These are phyloP conservation scores for Cotesia glomerata DNA, from an alignment of 1,140 invertebrate species.

Conservation along the genomic window DNA sequence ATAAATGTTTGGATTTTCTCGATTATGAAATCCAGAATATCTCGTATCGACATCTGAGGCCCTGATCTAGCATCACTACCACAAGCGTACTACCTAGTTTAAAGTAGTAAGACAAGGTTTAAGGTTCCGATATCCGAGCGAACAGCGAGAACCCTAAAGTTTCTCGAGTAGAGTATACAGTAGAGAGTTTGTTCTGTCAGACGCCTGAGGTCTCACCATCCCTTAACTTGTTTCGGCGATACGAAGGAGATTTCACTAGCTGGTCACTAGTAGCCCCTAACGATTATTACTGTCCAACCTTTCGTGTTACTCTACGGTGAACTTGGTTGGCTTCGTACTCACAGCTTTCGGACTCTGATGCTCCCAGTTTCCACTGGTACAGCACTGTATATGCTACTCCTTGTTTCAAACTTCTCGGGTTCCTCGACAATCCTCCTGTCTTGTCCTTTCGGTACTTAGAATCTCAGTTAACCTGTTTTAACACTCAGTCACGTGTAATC, in stretches of 20 bases:
- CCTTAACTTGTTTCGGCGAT: slow-evolving; percentile 25
- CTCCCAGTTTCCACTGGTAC: background rate
- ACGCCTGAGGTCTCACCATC: background rate
- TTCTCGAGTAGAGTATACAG: too few species aligned
- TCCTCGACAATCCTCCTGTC: slow-evolving; percentile 9
- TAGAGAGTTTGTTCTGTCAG: slow-evolving; percentile 13
- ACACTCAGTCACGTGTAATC: slow-evolving; percentile 18
- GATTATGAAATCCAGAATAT: background rate
- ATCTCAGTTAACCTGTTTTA: slow-evolving; percentile 1
- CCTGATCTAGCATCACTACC: background rate
- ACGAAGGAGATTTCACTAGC: slow-evolving; percentile 36
- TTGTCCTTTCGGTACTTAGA: background rate
- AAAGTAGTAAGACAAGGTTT: background rate
- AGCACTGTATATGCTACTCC: background rate
- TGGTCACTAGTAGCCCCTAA: slow-evolving; percentile 34
- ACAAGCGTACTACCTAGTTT: background rate
- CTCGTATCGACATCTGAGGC: slow-evolving; percentile 14
- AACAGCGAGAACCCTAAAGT: background rate
- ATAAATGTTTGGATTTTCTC: slow-evolving; percentile 9
- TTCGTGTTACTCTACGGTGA: slow-evolving; percentile 9
- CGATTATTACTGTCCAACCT: slow-evolving; percentile 38
- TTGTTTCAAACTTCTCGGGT: slow-evolving; percentile 7
- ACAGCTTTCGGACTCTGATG: background rate
- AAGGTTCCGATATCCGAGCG: slow-evolving; percentile 1
- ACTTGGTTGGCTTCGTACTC: slow-evolving; percentile 11